Base-by-base conservation (phyloP, 2,888 invertebrate species). In the Electrophaes corylata region DNA sequence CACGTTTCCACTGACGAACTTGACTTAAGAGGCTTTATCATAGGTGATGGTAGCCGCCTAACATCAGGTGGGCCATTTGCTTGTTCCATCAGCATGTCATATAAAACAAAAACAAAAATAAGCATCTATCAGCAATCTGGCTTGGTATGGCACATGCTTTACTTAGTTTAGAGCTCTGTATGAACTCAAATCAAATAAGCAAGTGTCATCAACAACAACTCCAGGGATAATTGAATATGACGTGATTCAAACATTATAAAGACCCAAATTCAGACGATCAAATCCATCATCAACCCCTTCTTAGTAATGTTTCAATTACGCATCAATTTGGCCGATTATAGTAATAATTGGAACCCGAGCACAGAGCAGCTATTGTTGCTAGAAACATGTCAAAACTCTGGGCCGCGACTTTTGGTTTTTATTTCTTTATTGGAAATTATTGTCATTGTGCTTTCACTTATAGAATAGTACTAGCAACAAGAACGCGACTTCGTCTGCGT, bases 271-370 rank as follows among this genome's bases (percentile, higher is more conserved):
- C 26, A 37, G 12, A 40, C 6, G 23, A 33, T 50, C n/a, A 18
- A 45, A 45, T 45, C 52, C 45, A 39, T 37, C 6, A 45, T 43
- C 35, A 31, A 43, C 52, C 43, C n/a, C 37, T 11, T 47, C 37
- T 14, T 33, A 41, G 23, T 23, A 46, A 52, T 45, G 37, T 53
- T 46, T 53, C 49, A 56, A 50, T 57, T 54, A 50, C 37, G 47
- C 47, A 52, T 52, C 51, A 57, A 52, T 51, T 45, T 40, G 19
- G 10, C n/a, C 57, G 31, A 62, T 62, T 55, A 55, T 49, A 43
- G 50, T 49, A 54, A 51, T 55, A 55, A 58, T 58, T 48, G 57
- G 55, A 62, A 40, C 41, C 43, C 52, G 14, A 29, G 37, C 14
- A 20, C 37, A 40, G 10, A 41, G n/a, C 33, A 39, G 31, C 44